Conservation (phyloP, 2,113 vertebrate species). For the Rhegmatorhina hoffmannsi region DNA sequence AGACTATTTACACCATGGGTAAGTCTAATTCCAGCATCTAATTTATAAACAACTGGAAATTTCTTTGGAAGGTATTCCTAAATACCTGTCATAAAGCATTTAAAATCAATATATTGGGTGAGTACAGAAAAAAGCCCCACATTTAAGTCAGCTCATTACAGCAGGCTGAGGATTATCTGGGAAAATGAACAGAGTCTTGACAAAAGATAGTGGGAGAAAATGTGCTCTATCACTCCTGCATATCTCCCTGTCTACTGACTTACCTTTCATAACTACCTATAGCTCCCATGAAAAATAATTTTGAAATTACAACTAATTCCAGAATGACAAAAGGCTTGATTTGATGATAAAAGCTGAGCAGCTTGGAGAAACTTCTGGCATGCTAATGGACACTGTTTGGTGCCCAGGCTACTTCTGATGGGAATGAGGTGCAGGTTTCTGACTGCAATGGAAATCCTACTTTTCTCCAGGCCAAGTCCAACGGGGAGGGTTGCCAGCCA, state of each 20-base stretch:
- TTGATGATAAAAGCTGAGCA: background rate
- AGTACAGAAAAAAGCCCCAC: fast-evolving
- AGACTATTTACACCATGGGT: background rate
- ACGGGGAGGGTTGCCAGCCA: background rate
- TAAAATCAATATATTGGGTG: background rate
- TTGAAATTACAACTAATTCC: background rate
- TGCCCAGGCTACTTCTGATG: background rate
- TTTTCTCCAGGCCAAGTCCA: background rate
- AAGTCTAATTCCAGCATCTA: background rate
- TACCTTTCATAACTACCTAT: background rate
- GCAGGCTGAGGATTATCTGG: background rate
- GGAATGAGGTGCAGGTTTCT: background rate
- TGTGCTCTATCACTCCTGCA: background rate
- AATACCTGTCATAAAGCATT: background rate
- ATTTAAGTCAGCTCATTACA: background rate
- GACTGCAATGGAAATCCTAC: background rate
- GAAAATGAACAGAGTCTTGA: background rate
- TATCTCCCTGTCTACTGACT: background rate
- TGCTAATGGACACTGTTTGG: background rate
- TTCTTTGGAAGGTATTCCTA: background rate
- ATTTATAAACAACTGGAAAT: background rate
- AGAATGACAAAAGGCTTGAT: slow-evolving; percentile 4
- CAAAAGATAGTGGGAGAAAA: background rate
- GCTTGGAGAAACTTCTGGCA: background rate
- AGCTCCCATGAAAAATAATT: slow-evolving; percentile 36